Conservation (phyloP, 2,888 invertebrate genomes). For the Diarsia rubi region DNA sequence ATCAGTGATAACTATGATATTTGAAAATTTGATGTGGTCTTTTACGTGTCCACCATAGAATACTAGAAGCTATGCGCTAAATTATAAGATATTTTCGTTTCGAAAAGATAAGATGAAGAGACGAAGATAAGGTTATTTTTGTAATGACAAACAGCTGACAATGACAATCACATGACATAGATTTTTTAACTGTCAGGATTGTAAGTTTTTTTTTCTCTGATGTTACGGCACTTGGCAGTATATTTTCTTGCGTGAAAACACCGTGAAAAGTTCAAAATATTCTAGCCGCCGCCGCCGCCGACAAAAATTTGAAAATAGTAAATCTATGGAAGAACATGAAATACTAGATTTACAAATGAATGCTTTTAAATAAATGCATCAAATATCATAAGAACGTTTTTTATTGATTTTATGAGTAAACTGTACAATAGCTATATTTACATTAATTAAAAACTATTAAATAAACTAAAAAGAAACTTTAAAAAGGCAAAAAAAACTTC, state of each 20-base stretch:
- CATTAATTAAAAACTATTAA: too few relatives aligned
- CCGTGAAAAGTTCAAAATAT: too few relatives aligned
- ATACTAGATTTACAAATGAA: background rate
- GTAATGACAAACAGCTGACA: conserved; percentile 50
- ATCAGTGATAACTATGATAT: conserved; percentile 12
- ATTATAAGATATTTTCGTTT: conserved; percentile 33
- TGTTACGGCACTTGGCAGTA: too few relatives aligned
- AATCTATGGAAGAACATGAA: background rate
- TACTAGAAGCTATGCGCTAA: conserved; percentile 19
- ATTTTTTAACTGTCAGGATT: background rate
- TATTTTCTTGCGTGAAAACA: too few relatives aligned
- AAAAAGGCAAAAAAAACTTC: too few relatives aligned
- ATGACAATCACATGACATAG: conserved; percentile 29
- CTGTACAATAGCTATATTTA: too few relatives aligned
- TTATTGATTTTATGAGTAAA: too few relatives aligned
- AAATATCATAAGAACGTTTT: too few relatives aligned
- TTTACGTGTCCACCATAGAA: conserved; percentile 24
- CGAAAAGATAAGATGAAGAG: conserved; percentile 40
- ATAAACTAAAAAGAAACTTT: too few relatives aligned
- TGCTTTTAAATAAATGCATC: background rate
- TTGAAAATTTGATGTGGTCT: conserved; percentile 3
- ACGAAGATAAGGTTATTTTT: conserved; percentile 49
- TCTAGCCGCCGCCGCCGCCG: too few relatives aligned
- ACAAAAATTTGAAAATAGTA: background rate
- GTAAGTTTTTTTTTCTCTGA: too few relatives aligned